A percentile compares a stretch with the other conserved stretches of the same genome.
phyloP scores from a whole-genome alignment of 2,888 invertebrate species.

The Eilema griseolum region DNA sequence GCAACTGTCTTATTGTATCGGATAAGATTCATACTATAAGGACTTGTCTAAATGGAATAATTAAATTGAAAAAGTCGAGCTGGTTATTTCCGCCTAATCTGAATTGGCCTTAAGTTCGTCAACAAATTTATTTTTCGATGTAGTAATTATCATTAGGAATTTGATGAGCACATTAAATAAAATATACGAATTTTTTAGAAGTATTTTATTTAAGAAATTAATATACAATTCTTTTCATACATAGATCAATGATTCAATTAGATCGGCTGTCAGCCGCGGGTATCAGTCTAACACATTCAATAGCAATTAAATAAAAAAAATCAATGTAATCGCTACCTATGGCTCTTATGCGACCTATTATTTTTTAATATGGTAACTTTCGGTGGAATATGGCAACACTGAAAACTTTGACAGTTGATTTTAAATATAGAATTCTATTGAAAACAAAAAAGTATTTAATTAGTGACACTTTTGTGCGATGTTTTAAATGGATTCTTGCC shows the following conservation, averaged over 20 bases:
- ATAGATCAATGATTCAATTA: constrained; percentile 74
- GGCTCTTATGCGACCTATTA: constrained; percentile 54
- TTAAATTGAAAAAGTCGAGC: no score
- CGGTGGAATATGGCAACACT: constrained; percentile 52
- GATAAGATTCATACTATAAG: no score
- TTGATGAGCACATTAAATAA: constrained; percentile 36
- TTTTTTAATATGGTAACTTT: constrained; percentile 53
- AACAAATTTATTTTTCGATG: background rate
- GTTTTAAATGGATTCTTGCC: background rate
- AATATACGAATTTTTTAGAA: constrained; percentile 64
- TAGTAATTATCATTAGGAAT: background rate
- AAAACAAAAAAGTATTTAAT: background rate
- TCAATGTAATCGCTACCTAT: constrained; percentile 39
- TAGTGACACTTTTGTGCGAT: constrained; percentile 18
- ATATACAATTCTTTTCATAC: constrained; percentile 85
- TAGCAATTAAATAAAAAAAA: constrained; percentile 56
- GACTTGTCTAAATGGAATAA: no score
- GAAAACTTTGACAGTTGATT: constrained; percentile 37
- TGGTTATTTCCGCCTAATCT: no score
- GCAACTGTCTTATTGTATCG: no score
- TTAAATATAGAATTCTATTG: constrained; percentile 14
- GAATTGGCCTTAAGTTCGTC: background rate
- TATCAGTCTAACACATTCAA: constrained; percentile 70
- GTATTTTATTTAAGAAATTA: constrained; percentile 86
- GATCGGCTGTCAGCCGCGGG: constrained; percentile 66